A percentile compares a stretch with the other conserved stretches of the same genome.
These are phyloP conservation scores for Morone saxatilis DNA, from an alignment of 2,113 vertebrate genomes.

Conservation along the genomic window DNA sequence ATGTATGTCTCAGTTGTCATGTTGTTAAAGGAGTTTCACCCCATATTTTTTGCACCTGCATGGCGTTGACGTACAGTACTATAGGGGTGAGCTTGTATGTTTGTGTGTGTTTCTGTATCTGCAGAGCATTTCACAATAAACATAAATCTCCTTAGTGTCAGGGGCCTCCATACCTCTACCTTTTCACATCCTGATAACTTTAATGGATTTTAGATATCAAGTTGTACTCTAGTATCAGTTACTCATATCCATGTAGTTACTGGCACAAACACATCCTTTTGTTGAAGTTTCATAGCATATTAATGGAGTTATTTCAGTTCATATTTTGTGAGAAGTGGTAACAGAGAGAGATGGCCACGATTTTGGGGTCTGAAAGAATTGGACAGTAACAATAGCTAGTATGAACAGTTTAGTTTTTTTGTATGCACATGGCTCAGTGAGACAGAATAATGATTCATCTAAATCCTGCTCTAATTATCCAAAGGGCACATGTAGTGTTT, in stretches of 20 bases:
- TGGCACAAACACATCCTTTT: not conserved
- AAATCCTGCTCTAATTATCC: slow-evolving; percentile 69
- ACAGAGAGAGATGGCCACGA: not conserved
- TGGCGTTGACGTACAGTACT: slow-evolving; percentile 40
- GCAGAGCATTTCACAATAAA: slow-evolving; percentile 46
- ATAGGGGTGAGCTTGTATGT: slow-evolving; percentile 38
- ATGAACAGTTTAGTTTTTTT: not conserved
- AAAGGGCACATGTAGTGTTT: slow-evolving; percentile 58
- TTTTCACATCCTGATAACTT: not conserved
- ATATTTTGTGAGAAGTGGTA: not conserved
- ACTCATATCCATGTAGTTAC: not conserved
- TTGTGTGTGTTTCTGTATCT: slow-evolving; percentile 48
- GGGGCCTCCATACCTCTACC: not conserved
- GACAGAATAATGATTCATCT: slow-evolving; percentile 62
- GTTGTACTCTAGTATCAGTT: not conserved
- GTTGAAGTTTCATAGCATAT: not conserved
- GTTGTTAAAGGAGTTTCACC: slow-evolving; percentile 19
- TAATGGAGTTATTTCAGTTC: not conserved
- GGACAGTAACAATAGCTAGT: not conserved
- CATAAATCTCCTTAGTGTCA: not conserved
- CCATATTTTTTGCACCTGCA: slow-evolving; percentile 48
- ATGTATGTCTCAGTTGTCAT: slow-evolving; percentile 28
- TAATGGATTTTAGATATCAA: not conserved
- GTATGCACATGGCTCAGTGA: slow-evolving; percentile 45
- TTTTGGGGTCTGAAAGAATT: not conserved